Evolutionary conservation across 1,140 invertebrate species (phyloP).

Genomic region (Drosophila suzukii): DNA sequence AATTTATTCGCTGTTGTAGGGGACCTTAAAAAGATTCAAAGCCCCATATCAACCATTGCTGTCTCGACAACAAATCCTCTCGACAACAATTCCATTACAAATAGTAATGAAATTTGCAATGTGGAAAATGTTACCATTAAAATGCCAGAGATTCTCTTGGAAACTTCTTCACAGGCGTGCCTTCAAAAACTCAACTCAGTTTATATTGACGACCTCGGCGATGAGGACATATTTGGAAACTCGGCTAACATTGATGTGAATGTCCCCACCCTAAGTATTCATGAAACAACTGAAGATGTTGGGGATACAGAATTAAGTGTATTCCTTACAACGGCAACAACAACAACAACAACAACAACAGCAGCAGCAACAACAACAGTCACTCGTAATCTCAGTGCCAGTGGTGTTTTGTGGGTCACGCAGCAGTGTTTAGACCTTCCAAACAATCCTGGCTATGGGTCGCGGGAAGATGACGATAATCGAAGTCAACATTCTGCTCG

Average conservation of each 20-base stretch:
- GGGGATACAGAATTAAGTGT: neutral
- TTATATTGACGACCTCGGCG: slow-evolving; percentile 10
- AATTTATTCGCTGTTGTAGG: slow-evolving; percentile 66
- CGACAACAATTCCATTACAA: neutral
- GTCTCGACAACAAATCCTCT: neutral
- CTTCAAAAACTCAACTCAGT: slow-evolving; percentile 38
- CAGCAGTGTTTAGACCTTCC: slow-evolving; percentile 91
- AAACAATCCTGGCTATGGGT: slow-evolving; percentile 72
- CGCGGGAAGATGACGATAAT: slow-evolving; percentile 92
- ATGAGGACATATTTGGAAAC: neutral
- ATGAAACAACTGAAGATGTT: neutral
- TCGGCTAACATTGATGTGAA: neutral
- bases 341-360: neutral
- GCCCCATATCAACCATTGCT: neutral
- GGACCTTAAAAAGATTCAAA: slow-evolving; percentile 34
- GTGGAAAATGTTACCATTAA: slow-evolving; percentile 1
- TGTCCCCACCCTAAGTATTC: slow-evolving; percentile 10
- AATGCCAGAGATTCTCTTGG: slow-evolving; percentile 38
- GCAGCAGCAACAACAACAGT: neutral
- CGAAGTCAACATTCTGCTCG: slow-evolving; percentile 93
- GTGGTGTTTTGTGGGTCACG: slow-evolving; percentile 56
- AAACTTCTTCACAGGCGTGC: slow-evolving; percentile 14
- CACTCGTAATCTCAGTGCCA: neutral
- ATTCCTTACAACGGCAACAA: neutral
- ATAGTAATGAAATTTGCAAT: neutral